phyloP scores from a whole-genome alignment of 2,797 vertebrate genomes.

The Etheostoma nigrum region DNA sequence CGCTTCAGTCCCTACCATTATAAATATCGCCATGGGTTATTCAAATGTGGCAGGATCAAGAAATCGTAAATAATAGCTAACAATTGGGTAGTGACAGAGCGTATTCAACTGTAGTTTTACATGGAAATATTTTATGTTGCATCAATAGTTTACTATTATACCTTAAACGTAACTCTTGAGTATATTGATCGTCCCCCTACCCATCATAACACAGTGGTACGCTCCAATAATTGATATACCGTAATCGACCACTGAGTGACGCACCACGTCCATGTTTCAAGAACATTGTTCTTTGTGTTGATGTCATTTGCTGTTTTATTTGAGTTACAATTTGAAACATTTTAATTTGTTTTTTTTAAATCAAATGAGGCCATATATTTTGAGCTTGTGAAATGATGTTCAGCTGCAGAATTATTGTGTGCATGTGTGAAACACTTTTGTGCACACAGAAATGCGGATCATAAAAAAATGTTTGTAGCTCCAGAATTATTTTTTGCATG shows the following conservation, averaged over 20 bases:
- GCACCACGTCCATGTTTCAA: background rate
- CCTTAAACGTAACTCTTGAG: background rate
- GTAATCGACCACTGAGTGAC: constrained; percentile 29
- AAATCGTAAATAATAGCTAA: accelerated
- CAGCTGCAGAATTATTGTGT: too few species aligned
- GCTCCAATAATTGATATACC: constrained; percentile 5
- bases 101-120: accelerated
- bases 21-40: constrained; percentile 14
- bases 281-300: background rate
- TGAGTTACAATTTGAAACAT: background rate
- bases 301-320: background rate
- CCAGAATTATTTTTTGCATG: too few species aligned
- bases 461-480: too few species aligned
- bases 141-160: background rate
- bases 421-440: too few species aligned
- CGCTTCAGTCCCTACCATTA: constrained; percentile 41
- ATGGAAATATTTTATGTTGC: accelerated
- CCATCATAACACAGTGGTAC: constrained; percentile 50
- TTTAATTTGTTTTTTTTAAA: too few species aligned
- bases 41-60: background rate
- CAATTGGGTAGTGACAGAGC: accelerated
- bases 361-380: too few species aligned
- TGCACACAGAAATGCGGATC: too few species aligned
- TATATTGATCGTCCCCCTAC: accelerated
- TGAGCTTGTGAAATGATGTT: too few species aligned